Base-by-base conservation (phyloP, 2,888 invertebrate genomes). In the Xanthia togata region DNA sequence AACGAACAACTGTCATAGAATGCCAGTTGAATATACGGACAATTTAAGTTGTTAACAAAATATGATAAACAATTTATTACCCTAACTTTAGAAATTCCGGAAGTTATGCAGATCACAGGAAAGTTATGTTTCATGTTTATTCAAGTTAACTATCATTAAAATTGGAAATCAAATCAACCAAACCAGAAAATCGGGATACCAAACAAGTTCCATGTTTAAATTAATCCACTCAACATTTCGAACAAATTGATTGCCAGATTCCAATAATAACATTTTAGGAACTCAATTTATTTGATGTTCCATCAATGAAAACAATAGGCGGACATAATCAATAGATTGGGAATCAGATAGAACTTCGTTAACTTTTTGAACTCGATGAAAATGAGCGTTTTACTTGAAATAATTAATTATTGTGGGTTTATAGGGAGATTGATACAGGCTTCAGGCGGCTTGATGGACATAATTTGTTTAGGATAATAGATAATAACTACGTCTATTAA, bases 311-410 rank as follows among this genome's bases (percentile, higher is more conserved):
- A 78, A 85, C 76, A 83, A 85, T 72, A 63, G 67, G 63, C 76
- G 38, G 68, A 77, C 31, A 59, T 74, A 70, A 82, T 85, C 59
- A 81, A 80, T 79, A 71, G 68, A 81, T 74, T 76, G 65, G 53
- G 78, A 81, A 87, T 79, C 73, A 70, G 74, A 86, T 73, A 55
- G 62, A 78, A 79, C 72, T 87, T 83, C 62, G 41, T 63, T 68
- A 86, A 87, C 73, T 81, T 86, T 78, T 44, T 14, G 68, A 81
- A 82, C 53, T 84, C 64, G 60, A 75, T 78, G 80, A 62, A 76
- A 81, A 75, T 53, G 79, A 81, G 38, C 50, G 38, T 79, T 79
- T 68, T 60, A 76, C 65, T 84, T 74, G 35, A 78, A 64, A 64
- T 53, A 78, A 73, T 79, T 79, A 72, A 82, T 87, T 82, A 76